phyloP scores from a whole-genome alignment of 2,797 vertebrate species.

The Glyptemys insculpta region DNA sequence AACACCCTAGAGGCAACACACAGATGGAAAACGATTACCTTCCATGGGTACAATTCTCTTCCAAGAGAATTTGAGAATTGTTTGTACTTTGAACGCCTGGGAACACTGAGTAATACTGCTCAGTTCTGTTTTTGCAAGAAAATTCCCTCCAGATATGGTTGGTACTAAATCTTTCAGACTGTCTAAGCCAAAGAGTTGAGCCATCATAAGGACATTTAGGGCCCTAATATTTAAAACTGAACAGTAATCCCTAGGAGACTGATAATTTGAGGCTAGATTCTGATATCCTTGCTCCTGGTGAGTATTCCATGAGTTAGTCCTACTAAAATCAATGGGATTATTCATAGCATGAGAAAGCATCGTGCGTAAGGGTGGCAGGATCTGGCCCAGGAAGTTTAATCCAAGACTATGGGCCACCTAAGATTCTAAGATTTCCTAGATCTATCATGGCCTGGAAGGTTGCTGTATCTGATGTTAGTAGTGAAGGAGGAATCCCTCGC shows the following conservation, averaged over 20 bases:
- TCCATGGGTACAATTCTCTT: slow-evolving; percentile 52
- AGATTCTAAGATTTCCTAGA: not conserved
- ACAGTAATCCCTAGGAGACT: slow-evolving; percentile 38
- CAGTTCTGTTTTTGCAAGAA: slow-evolving; percentile 10
- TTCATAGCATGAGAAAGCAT: not conserved
- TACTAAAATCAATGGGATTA: not conserved
- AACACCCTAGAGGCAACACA: slow-evolving; percentile 66
- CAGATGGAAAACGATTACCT: slow-evolving; percentile 73
- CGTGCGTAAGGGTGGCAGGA: not conserved
- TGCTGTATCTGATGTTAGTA: not conserved
- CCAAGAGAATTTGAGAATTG: slow-evolving; percentile 47
- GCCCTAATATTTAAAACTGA: slow-evolving; percentile 3
- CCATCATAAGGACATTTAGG: slow-evolving; percentile 35
- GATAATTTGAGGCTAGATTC: slow-evolving; percentile 22
- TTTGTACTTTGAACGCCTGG: slow-evolving; percentile 20
- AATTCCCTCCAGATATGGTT: not conserved
- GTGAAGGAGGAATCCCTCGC: not conserved
- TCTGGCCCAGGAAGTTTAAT: not conserved
- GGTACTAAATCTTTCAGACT: slow-evolving; percentile 9
- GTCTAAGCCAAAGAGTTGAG: not conserved
- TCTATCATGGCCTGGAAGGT: not conserved
- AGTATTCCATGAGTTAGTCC: not conserved
- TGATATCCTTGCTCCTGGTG: not conserved
- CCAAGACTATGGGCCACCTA: not conserved
- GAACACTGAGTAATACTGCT: slow-evolving; percentile 30